Base-by-base conservation (phyloP, 2,113 vertebrate genomes). In the Chroicocephalus ridibundus region DNA sequence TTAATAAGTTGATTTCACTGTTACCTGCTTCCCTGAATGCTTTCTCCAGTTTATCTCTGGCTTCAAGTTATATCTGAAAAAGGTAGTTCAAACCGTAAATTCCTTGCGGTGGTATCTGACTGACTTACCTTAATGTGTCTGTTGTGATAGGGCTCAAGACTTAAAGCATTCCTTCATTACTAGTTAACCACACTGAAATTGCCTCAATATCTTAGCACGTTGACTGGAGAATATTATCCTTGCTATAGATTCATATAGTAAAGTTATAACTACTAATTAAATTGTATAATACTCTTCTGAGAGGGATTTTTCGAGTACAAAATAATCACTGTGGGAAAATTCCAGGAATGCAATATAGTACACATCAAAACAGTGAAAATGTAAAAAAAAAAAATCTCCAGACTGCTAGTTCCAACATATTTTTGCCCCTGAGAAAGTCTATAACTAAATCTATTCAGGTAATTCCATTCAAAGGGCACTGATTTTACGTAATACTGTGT, bases 261-360 rank as follows among this genome's bases (percentile, higher is more conserved):
- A 89, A 94, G 13, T 65, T 83, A 83, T 66, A 86, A 83, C 77
- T 85, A 20, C 46, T 70, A 91, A 93, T 93, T 87, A 96, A 94
- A 87, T 76, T 79, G 40, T 54, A 62, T 7, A 70, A 38, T 38
- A 19, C 19, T 93, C 36, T 51, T 87, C 40, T 61, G 94, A 89
- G 64, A 75, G 26, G 31, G 27, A 72, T 69, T 93, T 95, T 92
- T 92, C 66, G 69, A 65, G 57, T 60, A 46, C 31, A 89, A 81
- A 91, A 70, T 54, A 58, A 85, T 72, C 47, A 72, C 54, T 72
- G 57, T 54, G 58, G 66, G 54, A 89, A 94, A 93, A 94, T 65
- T 91, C 49, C 29, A 76, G 40, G 34, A 16, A 31, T 47, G 4
- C 42, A 85, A 66, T 52, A 65, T 6, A 89, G 21, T 51, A 66